Evolutionary conservation across 2,888 invertebrate species (phyloP).

Genomic region (Capitulum mitella): DNA sequence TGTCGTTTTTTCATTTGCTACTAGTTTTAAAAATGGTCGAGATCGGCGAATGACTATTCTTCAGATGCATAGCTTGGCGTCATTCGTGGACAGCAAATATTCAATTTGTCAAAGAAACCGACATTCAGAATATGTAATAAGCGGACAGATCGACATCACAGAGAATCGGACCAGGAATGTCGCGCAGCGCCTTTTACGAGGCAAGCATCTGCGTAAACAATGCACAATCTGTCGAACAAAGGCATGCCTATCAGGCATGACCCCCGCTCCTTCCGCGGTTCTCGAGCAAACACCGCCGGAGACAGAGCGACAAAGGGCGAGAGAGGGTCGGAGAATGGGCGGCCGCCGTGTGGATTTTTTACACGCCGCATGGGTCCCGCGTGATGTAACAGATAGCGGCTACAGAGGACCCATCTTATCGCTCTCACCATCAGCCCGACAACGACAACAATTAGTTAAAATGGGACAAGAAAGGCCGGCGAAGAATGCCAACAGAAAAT

Average conservation of each 20-base stretch:
- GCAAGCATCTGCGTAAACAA: background rate
- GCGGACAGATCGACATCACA: no score
- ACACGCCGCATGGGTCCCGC: conserved; percentile 12
- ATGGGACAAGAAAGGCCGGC: conserved; percentile 20
- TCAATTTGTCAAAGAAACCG: no score
- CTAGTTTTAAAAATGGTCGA: no score
- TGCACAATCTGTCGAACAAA: background rate
- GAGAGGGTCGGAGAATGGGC: background rate
- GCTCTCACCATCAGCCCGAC: conserved; percentile 14
- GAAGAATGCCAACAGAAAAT: conserved; percentile 24
- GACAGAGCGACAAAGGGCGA: background rate
- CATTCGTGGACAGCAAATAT: no score
- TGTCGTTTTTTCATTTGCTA: no score
- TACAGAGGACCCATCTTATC: conserved; percentile 1
- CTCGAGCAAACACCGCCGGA: no score
- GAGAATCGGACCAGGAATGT: no score
- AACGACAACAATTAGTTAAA: conserved; percentile 23
- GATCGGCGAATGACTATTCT: no score
- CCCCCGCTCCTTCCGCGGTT: background rate
- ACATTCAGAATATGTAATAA: no score
- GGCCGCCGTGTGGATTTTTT: background rate
- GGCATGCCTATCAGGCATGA: background rate
- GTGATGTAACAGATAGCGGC: background rate
- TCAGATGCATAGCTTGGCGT: no score
- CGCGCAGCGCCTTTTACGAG: no score